These are phyloP conservation scores for Limnothrissa miodon DNA, from an alignment of 2,113 vertebrate species.

Conservation along the genomic window DNA sequence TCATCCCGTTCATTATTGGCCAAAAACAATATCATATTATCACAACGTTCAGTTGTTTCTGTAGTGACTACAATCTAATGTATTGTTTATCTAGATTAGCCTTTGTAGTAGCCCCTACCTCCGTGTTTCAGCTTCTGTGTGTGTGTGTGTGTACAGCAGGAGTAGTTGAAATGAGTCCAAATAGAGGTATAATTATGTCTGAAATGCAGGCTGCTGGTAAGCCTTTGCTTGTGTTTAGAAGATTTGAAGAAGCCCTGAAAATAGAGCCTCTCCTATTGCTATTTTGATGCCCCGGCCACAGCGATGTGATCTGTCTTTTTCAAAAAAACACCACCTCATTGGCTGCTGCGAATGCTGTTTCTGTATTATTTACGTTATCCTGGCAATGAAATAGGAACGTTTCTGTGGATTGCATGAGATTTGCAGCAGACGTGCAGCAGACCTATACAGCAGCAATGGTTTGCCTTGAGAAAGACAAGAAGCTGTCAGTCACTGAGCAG, in stretches of 20 bases:
- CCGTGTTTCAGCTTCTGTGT: not conserved
- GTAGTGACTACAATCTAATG: not conserved
- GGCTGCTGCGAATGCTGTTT: not conserved
- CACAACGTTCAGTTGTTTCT: not conserved
- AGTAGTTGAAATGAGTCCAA: not conserved
- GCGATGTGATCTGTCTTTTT: not conserved
- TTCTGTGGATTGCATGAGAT: not conserved
- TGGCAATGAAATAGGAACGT: not conserved
- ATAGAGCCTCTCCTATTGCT: not conserved
- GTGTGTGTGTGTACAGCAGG: not conserved
- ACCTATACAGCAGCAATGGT: not conserved
- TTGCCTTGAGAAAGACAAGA: not conserved
- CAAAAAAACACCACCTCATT: not conserved
- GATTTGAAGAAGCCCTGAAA: not conserved
- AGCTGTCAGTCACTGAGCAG: not conserved
- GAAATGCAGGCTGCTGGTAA: not conserved
- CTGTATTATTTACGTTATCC: not conserved
- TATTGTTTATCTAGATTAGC: not conserved
- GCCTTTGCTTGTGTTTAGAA: not conserved
- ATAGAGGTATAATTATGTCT: not conserved
- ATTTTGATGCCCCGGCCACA: not conserved
- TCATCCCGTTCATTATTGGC: not conserved
- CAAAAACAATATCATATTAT: not conserved
- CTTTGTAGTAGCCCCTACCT: not conserved
- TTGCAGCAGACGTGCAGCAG: not conserved